These are phyloP conservation scores for Eretmocerus hayati DNA, from an alignment of 2,888 invertebrate genomes.

Conservation along the genomic window DNA sequence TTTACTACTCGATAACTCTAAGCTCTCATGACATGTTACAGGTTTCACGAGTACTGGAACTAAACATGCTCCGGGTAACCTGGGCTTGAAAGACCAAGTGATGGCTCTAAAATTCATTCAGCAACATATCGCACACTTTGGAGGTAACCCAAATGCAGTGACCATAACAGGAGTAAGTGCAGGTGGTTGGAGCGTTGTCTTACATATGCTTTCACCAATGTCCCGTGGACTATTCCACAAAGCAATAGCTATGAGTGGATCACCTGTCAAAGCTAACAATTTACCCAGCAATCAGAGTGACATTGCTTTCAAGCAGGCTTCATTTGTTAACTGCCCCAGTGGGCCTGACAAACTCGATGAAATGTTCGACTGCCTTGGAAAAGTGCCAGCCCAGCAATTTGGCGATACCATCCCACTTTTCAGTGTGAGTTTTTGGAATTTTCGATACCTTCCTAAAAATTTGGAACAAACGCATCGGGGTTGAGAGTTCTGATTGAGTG, in stretches of 20 bases:
- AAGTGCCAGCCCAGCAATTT: constrained; percentile 36
- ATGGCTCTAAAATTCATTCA: constrained; percentile 60
- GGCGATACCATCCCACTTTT: constrained; percentile 3
- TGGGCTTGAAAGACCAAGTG: constrained; percentile 67
- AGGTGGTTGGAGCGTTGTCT: constrained; percentile 45
- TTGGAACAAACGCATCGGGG: too few relatives aligned
- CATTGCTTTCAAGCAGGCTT: constrained; percentile 58
- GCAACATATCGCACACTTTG: constrained; percentile 54
- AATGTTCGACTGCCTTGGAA: constrained; percentile 57
- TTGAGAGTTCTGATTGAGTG: too few relatives aligned
- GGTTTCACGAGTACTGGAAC: constrained; percentile 63
- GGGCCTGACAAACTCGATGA: constrained; percentile 47
- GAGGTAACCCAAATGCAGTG: constrained; percentile 60
- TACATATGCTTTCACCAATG: constrained; percentile 57
- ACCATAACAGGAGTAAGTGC: constrained; percentile 58
- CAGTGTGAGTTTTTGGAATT: too few relatives aligned
- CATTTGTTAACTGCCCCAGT: constrained; percentile 53
- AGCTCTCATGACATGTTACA: too few relatives aligned
- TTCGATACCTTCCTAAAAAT: too few relatives aligned
- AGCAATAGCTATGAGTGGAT: constrained; percentile 63
- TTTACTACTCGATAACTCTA: too few relatives aligned
- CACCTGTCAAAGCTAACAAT: constrained; percentile 52
- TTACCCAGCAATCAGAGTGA: constrained; percentile 51
- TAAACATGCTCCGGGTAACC: constrained; percentile 60
- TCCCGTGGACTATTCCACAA: constrained; percentile 63